Evolutionary conservation across 2,113 vertebrate genomes (phyloP).

Genomic region (Cichladusa arquata): DNA sequence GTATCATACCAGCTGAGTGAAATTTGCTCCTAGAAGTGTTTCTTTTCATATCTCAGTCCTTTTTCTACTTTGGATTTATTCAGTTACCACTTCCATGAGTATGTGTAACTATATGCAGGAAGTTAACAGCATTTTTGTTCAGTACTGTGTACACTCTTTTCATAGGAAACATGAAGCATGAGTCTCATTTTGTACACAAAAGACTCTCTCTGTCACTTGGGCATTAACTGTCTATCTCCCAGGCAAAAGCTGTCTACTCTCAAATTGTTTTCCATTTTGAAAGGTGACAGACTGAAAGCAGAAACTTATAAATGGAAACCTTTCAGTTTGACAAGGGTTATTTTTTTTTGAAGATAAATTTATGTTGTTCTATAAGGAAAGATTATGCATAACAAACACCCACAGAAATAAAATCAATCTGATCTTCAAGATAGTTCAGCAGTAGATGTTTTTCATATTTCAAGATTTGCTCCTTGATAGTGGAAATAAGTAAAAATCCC

Average conservation of each 20-base stretch:
- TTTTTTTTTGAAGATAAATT: neutral
- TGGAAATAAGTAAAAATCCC: neutral
- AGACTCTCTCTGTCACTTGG: neutral
- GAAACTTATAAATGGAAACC: neutral
- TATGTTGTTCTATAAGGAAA: neutral
- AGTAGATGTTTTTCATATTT: neutral
- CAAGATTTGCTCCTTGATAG: neutral
- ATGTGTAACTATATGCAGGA: neutral
- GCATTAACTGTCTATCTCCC: neutral
- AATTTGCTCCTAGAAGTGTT: neutral
- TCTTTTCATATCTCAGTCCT: neutral
- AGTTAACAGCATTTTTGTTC: neutral
- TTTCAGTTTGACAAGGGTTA: neutral
- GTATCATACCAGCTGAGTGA: neutral
- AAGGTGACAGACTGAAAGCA: neutral
- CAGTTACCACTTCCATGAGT: neutral
- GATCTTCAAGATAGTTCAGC: neutral
- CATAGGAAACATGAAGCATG: neutral
- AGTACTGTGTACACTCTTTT: neutral
- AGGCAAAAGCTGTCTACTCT: neutral
- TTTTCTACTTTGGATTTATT: neutral
- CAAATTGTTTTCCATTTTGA: neutral
- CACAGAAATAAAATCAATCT: neutral
- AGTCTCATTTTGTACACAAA: neutral
- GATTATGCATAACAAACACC: neutral